Evolutionary conservation across 2,888 invertebrate species (phyloP), one percentile per base, ranked within the genome.

Genomic region (Ectemnius continuus): DNA sequence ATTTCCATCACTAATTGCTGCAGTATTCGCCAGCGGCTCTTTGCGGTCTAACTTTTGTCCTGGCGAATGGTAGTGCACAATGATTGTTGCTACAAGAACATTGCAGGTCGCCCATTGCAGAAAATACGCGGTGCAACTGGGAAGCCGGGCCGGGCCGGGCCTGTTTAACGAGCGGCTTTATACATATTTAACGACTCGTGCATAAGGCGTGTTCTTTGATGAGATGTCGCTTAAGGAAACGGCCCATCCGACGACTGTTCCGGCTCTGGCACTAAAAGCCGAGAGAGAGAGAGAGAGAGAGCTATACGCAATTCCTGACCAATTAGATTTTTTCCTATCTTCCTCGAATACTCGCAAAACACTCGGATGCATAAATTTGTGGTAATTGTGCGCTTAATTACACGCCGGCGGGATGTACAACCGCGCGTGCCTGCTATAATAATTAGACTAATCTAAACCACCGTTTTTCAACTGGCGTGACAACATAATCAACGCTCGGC

Each of bases 121-220:
- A 26, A 47, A 36, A 66, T 59, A 66, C 47, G n/a, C 16, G 52
- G 18, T 28, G 23, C 45, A 36, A 16, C 46, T n/a, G 18, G 28
- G 16, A 45, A 14, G 48, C 46, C 26, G 23, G 60, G 48, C 16
- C 28, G 20, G 48, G 48, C 46, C 26, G 23, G 60, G 48, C 16
- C 28, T 36, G 48, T 47, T 67, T 67, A 67, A 67, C 36, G 67
- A 61, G 36, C 26, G 11, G 16, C 67, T 57, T 67, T 67, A 28
- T 61, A 61, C 57, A 61, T 52, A 67, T 52, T 60, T 61, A 61
- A 67, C 52, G 61, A 48, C 18, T 13, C 46, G n/a, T 52, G 60
- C 52, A 48, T 67, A 61, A 61, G 61, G 28, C 23, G 46, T 14
- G 14, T 14, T 11, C 59, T 57, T 36, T n/a, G 56, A 52, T 14